Conservation (phyloP, 2,888 invertebrate genomes). For the Drosophila flavopinicola region DNA sequence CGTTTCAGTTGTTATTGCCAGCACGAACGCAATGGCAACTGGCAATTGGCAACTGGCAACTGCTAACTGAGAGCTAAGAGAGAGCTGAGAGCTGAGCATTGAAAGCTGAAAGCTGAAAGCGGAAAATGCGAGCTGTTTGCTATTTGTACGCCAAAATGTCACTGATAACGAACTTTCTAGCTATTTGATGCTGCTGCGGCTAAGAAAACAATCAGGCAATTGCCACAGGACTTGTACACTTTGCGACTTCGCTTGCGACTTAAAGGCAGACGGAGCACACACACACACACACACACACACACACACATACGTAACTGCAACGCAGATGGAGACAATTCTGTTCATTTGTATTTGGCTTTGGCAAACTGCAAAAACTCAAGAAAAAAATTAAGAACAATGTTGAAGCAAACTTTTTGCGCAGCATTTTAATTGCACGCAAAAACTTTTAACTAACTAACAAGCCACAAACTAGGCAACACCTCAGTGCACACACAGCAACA, state of each 20-base stretch:
- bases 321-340: conserved; percentile 62
- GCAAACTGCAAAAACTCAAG: conserved; percentile 66
- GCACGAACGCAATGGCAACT: conserved; percentile 45
- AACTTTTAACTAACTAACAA: conserved; percentile 79
- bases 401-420: conserved; percentile 74
- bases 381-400: conserved; percentile 77
- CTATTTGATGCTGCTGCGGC: conserved; percentile 58
- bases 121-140: conserved; percentile 45
- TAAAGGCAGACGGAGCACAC: conserved; percentile 7
- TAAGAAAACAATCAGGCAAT: conserved; percentile 77
- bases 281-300: conserved; percentile 14
- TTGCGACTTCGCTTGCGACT: conserved; percentile 44
- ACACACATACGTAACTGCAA: conserved; percentile 4
- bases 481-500: conserved; percentile 62
- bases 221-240: conserved; percentile 73
- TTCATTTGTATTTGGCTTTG: conserved; percentile 76
- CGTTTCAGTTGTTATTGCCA: conserved; percentile 46
- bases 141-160: conserved; percentile 69
- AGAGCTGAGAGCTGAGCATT: conserved; percentile 7
- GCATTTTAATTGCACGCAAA: conserved; percentile 80
- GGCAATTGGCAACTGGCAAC: conserved; percentile 30
- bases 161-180: conserved; percentile 73
- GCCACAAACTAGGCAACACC: conserved; percentile 77
- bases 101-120: conserved; percentile 2
- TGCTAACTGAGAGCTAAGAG: conserved; percentile 2